Percentiles rank a stretch among this genome's conserved stretches.
phyloP scores from a whole-genome alignment of 2,888 invertebrate genomes.

The Macrophya alboannulata region DNA sequence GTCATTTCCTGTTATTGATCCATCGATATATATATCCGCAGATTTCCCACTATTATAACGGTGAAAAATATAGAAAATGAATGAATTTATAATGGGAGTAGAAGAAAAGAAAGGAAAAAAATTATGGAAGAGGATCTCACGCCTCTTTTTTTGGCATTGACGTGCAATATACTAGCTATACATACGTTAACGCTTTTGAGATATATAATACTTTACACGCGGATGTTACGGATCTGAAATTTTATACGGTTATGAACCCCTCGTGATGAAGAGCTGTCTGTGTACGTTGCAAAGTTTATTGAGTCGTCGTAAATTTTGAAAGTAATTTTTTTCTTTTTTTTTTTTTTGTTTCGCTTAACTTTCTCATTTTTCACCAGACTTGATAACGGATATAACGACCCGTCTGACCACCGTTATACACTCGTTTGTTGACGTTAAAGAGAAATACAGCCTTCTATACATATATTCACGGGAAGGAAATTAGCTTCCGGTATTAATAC shows the following conservation, averaged over 20 bases:
- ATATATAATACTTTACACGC: background rate
- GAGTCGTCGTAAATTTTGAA: conserved; percentile 16
- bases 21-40: background rate
- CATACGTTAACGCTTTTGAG: background rate
- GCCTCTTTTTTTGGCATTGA: background rate
- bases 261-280: background rate
- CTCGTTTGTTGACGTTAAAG: background rate
- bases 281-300: conserved; percentile 16
- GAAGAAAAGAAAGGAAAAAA: background rate
- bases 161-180: background rate
- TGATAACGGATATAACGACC: conserved; percentile 31
- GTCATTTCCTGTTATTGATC: background rate
- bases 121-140: background rate
- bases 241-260: conserved; percentile 21
- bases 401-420: background rate
- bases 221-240: background rate
- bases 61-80: background rate
- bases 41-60: background rate
- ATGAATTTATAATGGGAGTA: background rate
- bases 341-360: no score
- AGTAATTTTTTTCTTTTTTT: background rate
- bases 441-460: background rate
- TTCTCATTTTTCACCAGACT: background rate
- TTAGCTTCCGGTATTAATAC: background rate
- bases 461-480: background rate